These are phyloP conservation scores for Papilio helenus DNA, from an alignment of 1,140 invertebrate species.

Conservation along the genomic window DNA sequence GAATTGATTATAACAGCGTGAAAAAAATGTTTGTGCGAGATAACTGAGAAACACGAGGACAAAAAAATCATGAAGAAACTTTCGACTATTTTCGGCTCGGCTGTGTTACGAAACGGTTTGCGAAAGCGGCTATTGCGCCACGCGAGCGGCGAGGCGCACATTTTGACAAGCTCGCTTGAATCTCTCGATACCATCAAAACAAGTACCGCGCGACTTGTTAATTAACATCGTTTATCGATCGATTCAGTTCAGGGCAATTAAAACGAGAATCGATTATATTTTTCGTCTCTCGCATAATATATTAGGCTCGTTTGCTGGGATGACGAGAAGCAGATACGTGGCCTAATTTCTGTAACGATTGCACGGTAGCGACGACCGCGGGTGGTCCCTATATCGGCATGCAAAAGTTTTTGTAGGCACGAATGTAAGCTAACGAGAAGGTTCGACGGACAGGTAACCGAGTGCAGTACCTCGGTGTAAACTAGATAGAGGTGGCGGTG, in stretches of 20 bases:
- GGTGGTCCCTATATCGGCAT: slow-evolving; percentile 37
- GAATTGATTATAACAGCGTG: slow-evolving; percentile 26
- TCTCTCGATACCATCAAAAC: slow-evolving; percentile 59
- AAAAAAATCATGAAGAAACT: slow-evolving; percentile 65
- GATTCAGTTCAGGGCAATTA: slow-evolving; percentile 48
- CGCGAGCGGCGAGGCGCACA: slow-evolving; percentile 44
- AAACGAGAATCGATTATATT: slow-evolving; percentile 24
- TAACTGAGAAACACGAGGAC: slow-evolving; percentile 47
- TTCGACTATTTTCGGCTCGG: slow-evolving; percentile 68
- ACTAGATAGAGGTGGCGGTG: slow-evolving; percentile 74
- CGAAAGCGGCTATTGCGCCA: slow-evolving; percentile 70
- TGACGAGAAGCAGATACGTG: background rate
- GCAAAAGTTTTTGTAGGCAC: slow-evolving; percentile 43
- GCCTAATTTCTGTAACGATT: background rate
- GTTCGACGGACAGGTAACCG: slow-evolving; percentile 65
- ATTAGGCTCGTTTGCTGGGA: background rate
- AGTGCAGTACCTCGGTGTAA: slow-evolving; percentile 61
- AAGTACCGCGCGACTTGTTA: slow-evolving; percentile 53
- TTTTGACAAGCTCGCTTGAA: slow-evolving; percentile 51
- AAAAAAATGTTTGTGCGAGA: slow-evolving; percentile 41
- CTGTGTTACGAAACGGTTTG: slow-evolving; percentile 67
- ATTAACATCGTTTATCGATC: slow-evolving; percentile 50
- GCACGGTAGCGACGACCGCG: background rate
- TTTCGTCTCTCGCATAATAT: slow-evolving; percentile 32
- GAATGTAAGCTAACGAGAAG: slow-evolving; percentile 60